Evolutionary conservation across 37 sponge, comb jelly and placozoan genomes (phyloP).

Genomic region (Diacarnus erythraeanus): DNA sequence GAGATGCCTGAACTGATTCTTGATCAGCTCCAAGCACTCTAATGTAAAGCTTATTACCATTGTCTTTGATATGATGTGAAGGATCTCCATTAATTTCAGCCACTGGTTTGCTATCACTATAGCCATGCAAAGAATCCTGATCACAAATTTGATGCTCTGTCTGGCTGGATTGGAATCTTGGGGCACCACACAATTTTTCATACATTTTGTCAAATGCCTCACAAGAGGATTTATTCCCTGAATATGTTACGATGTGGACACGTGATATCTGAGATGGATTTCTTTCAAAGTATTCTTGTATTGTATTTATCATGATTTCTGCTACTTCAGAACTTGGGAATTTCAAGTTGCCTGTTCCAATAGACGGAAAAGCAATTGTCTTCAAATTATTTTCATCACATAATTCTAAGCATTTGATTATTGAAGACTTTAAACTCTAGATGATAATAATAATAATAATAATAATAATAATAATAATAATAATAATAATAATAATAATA

Average conservation of each 20-base stretch:
- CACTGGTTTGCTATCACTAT: too few relatives aligned
- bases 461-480: conserved; percentile 3
- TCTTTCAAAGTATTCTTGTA: conserved; percentile 5
- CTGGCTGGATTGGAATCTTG: neutral
- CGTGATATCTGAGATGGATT: conserved; percentile 28
- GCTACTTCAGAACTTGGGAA: conserved; percentile 34
- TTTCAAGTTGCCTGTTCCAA: conserved; percentile 44
- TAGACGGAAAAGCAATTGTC: conserved; percentile 60
- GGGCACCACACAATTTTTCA: neutral
- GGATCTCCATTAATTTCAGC: conserved; percentile 10
- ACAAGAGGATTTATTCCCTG: too few relatives aligned
- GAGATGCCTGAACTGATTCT: neutral
- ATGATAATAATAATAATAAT: too few relatives aligned
- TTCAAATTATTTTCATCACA: conserved; percentile 6
- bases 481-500: neutral
- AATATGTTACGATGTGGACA: neutral
- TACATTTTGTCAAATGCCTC: neutral
- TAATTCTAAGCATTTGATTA: neutral
- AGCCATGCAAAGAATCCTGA: too few relatives aligned
- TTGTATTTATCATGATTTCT: conserved; percentile 20
- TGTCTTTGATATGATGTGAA: neutral
- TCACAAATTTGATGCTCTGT: too few relatives aligned
- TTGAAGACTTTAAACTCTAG: neutral
- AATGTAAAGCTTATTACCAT: neutral
- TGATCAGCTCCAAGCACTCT: neutral